Conservation (phyloP, 1,140 invertebrate genomes). For the Drusus annulatus region DNA sequence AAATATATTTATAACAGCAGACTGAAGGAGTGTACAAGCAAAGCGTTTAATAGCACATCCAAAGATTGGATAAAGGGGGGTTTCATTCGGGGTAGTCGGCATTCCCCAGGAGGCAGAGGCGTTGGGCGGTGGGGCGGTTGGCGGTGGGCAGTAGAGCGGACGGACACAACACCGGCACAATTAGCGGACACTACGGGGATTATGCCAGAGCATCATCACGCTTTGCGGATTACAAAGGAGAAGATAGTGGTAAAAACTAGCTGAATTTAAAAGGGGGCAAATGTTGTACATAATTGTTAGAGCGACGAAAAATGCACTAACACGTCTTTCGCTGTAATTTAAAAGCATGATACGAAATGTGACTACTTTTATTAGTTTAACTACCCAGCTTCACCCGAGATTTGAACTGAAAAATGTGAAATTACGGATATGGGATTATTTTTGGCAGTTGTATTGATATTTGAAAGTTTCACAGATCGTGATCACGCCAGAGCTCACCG, state of each 20-base stretch:
- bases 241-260: constrained; percentile 14
- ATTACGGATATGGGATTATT: too few relatives aligned
- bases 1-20: not conserved
- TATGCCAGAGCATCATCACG: constrained; percentile 23
- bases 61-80: constrained; percentile 22
- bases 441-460: too few relatives aligned
- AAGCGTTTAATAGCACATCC: constrained; percentile 36
- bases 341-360: too few relatives aligned
- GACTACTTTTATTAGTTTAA: too few relatives aligned
- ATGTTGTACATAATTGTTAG: not conserved
- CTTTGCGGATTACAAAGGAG: constrained; percentile 15
- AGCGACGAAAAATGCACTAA: too few relatives aligned
- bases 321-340: too few relatives aligned
- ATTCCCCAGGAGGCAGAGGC: not conserved
- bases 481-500: too few relatives aligned
- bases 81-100: not conserved
- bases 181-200: constrained; percentile 39
- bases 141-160: not conserved
- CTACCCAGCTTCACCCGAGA: too few relatives aligned
- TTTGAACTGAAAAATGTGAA: too few relatives aligned
- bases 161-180: constrained; percentile 28
- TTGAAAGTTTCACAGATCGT: too few relatives aligned
- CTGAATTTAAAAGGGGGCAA: not conserved
- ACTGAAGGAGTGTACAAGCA: not conserved
- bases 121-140: not conserved